Base-by-base conservation (phyloP, 2,113 vertebrate species). In the Sinocyclocheilus anophthalmus region DNA sequence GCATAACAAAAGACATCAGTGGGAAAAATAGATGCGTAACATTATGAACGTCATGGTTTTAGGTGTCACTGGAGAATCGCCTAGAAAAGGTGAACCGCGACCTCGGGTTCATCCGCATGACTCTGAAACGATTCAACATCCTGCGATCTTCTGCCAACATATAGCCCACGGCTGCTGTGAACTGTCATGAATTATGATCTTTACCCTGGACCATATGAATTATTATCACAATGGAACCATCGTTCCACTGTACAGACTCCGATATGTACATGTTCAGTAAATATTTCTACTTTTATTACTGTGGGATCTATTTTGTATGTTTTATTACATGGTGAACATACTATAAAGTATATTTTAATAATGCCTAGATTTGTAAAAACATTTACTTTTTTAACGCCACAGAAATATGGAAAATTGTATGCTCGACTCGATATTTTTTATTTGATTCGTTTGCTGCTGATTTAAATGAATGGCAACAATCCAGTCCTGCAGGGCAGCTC, bases 21-120 rank as follows among this genome's bases (percentile, higher is more conserved):
- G 2, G 30, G 20, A 22, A 59, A 57, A n/a, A 22, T 18, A 10
- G 8, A 37, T 37, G 16, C 4, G 9, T 72, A 72, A 22, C 69
- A n/a, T 72, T n/a, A n/a, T n/a, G 0, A 72, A 72, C 69, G n/a
- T 50, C 1, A 18, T 9, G 50, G 26, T 50, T 26, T 30, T 77
- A 99, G 98, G 97, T 97, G 91, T 96, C 96, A 70, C 92, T 99
- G 89, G 98, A 99, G 93, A 96, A 97, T 57, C 98, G 97, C 22
- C 92, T 99, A 94, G 98, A 99, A 89, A 93, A 93, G 86, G 93
- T 99, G 86, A 97, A 97, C 10, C 95, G 94, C 7, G 96, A 99
- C 76, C 91, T 99, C 91, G 98, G 98, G 13, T 97, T 95, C 18
- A 95, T 99, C 88, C 96, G 98, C 48, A 99, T 99, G 97, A 98